Base-by-base conservation (phyloP, 2,113 vertebrate species). In the Plectropomus leopardus region DNA sequence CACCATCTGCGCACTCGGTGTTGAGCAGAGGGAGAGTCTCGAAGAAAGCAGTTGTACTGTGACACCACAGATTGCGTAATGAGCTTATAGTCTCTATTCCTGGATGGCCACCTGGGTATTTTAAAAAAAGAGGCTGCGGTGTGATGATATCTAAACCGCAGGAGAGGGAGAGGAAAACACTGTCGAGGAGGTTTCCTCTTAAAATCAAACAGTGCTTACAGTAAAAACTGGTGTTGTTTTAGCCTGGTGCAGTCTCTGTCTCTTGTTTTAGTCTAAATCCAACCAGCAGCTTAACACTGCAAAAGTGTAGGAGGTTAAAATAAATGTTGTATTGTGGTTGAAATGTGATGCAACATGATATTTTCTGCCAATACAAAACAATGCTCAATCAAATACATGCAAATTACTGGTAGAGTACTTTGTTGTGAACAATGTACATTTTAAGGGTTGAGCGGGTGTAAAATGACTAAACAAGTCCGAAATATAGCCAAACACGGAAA, bases 51-150 rank as follows among this genome's bases (percentile, higher is more conserved):
- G 73, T 2, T 19, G 16, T 34, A 23, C 47, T 7, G 72, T 48
- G 57, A 69, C 59, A 78, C 34, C 45, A 23, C 17, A 44, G 45
- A 44, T 89, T 86, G 71, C 71, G 79, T 74, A 89, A 92, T 28
- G 34, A 72, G 81, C 79, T 90, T 87, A 90, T 23, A 11, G 34
- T 13, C 59, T 64, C 80, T 89, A 84, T 85, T 89, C 74, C 55
- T 87, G 74, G 79, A 75, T 1, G 19, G 4, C 57, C 45, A 40
- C 3, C 50, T 68, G 65, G 24, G 32, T 45, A 3, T 61, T 77
- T 50, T 9, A 60, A 36, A 50, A 6, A 50, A 8, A 57, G 14
- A 32, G 6, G 72, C 64, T 50, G 28, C 47, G 28, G 54, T 36
- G 63, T 28, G 51, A 64, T 7, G 48, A 58, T 7, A 34, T 45